Percentiles rank a stretch among this genome's conserved stretches.
phyloP scores from a whole-genome alignment of 2,113 vertebrate genomes.

The Lonchura striata region DNA sequence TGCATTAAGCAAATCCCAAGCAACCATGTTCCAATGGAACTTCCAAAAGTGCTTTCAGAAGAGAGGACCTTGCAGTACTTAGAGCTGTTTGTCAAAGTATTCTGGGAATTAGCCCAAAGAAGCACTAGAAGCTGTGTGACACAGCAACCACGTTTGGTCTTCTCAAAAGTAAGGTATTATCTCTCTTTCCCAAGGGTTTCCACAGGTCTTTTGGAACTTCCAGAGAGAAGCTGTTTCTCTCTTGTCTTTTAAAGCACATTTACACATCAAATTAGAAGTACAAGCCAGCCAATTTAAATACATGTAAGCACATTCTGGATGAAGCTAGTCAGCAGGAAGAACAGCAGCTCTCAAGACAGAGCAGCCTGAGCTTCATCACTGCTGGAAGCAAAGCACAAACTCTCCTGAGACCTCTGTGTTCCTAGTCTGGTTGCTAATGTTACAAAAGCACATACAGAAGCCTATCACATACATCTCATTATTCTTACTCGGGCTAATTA shows the following conservation, averaged over 20 bases:
- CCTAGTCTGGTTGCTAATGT: not conserved
- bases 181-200: not conserved
- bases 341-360: not conserved
- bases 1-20: not conserved
- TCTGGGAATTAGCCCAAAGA: not conserved
- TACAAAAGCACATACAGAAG: not conserved
- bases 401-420: not conserved
- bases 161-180: not conserved
- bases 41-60: not conserved
- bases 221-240: not conserved
- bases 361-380: not conserved
- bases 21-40: not conserved
- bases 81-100: not conserved
- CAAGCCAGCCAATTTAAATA: not conserved
- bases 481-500: not conserved
- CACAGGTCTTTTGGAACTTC: not conserved
- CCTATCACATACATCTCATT: not conserved
- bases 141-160: not conserved
- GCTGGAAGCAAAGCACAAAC: not conserved
- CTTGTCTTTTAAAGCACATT: not conserved
- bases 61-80: not conserved
- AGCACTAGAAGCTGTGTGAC: not conserved
- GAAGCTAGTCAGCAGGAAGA: not conserved
- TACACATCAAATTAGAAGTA: not conserved
- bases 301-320: not conserved